Conservation (phyloP, 1,140 invertebrate genomes). For the Diabrotica undecimpunctata region DNA sequence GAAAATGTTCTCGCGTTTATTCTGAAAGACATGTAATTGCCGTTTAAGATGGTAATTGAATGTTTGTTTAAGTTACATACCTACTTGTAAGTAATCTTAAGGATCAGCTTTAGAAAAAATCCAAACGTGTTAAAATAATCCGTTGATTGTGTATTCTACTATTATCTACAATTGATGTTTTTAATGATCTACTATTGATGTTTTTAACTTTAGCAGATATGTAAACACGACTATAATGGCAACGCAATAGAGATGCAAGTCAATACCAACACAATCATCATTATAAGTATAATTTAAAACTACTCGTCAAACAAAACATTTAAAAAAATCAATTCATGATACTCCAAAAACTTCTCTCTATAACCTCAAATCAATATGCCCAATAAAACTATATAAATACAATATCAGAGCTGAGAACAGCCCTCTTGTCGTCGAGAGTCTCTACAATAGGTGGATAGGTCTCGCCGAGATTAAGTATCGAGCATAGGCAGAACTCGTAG, state of each 20-base stretch:
- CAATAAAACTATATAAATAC: constrained; percentile 49
- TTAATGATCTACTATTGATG: no score
- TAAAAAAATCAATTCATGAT: constrained; percentile 32
- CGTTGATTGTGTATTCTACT: no score
- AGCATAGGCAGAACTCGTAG: not conserved
- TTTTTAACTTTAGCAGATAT: not conserved
- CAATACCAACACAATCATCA: not conserved
- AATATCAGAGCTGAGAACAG: constrained; percentile 39
- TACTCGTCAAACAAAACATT: constrained; percentile 9
- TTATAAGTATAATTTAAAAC: constrained; percentile 3
- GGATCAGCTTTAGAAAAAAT: no score
- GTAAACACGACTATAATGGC: not conserved
- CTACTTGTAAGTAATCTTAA: no score
- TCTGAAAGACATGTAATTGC: no score
- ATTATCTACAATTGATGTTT: not conserved
- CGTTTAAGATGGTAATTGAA: no score
- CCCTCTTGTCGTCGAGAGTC: constrained; percentile 30
- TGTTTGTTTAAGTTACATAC: no score
- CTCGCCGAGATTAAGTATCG: constrained; percentile 13
- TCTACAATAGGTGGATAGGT: constrained; percentile 27
- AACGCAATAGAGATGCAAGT: not conserved
- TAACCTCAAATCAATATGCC: constrained; percentile 45
- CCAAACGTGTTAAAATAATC: no score
- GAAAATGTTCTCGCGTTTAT: no score
- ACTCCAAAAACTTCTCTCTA: constrained; percentile 29